phyloP scores from a whole-genome alignment of 2,888 invertebrate genomes.

The Tribolium freemani region DNA sequence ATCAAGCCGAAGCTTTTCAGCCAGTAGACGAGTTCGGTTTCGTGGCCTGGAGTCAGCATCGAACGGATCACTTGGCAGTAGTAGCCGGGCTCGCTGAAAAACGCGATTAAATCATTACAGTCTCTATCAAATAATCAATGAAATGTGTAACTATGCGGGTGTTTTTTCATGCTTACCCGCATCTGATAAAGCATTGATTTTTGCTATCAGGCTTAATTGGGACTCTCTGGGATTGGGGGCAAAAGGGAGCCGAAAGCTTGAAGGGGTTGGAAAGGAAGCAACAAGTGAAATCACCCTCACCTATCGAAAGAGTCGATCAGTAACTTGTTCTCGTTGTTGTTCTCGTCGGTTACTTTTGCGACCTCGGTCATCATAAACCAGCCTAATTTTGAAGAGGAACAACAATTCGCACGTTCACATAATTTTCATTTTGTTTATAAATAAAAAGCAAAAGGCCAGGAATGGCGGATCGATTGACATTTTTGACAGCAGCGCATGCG shows the following conservation, averaged over 20 bases:
- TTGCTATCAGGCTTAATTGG: not conserved
- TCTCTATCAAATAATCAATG: constrained; percentile 40
- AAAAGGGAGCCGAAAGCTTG: not conserved
- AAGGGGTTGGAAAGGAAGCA: constrained; percentile 9
- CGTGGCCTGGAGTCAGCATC: constrained; percentile 69
- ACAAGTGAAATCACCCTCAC: constrained; percentile 41
- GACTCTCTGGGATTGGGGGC: not conserved
- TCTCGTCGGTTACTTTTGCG: constrained; percentile 28
- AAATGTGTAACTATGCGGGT: constrained; percentile 36
- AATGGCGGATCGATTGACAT: not conserved
- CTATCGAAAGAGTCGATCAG: constrained; percentile 48
- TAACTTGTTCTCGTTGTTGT: constrained; percentile 44
- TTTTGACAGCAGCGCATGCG: not conserved
- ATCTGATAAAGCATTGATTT: constrained; percentile 31
- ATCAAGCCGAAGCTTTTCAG: constrained; percentile 70
- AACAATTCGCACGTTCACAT: not conserved
- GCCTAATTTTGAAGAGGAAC: not conserved
- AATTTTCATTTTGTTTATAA: not conserved
- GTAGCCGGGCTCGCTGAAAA: constrained; percentile 64
- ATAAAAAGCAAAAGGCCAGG: not conserved
- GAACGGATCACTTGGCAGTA: constrained; percentile 69
- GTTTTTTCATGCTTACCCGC: constrained; percentile 15
- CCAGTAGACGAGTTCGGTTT: constrained; percentile 71
- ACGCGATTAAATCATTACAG: constrained; percentile 19
- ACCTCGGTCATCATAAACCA: constrained; percentile 10